Percentiles rank a stretch among this genome's conserved stretches.
phyloP scores from a whole-genome alignment of 2,888 invertebrate genomes.

The Sycophila texana region DNA sequence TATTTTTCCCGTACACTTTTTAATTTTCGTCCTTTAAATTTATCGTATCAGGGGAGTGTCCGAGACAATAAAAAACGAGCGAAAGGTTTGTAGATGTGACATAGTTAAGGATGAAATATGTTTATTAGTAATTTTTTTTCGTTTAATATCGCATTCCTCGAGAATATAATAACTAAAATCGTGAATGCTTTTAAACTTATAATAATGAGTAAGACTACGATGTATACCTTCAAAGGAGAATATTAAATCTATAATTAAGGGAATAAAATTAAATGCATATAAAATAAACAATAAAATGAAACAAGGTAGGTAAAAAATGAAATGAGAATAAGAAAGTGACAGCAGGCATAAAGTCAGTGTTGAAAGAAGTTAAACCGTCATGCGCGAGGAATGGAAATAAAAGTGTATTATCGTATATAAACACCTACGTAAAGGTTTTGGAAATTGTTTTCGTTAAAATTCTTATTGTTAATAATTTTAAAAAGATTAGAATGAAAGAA shows the following conservation, averaged over 20 bases:
- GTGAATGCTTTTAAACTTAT: no score
- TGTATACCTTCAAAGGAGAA: no score
- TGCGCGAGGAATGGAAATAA: constrained; percentile 3
- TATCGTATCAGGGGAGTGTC: constrained; percentile 25
- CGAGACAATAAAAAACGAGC: constrained; percentile 15
- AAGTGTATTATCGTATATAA: constrained; percentile 20
- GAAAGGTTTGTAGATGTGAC: constrained; percentile 26
- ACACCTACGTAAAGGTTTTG: constrained; percentile 11
- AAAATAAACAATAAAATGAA: background rate
- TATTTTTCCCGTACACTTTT: constrained; percentile 35
- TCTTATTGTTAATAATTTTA: no score
- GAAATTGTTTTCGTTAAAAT: constrained; percentile 17
- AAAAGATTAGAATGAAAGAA: no score
- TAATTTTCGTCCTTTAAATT: constrained; percentile 34
- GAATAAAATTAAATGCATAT: background rate
- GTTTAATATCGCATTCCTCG: no score
- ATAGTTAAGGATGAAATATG: constrained; percentile 7
- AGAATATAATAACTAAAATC: no score
- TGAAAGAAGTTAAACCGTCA: constrained; percentile 22
- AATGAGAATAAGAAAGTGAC: constrained; percentile 27
- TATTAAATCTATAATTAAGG: no score
- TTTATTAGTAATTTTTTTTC: background rate
- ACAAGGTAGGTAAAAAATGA: background rate
- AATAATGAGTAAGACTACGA: no score
- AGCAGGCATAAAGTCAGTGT: background rate